phyloP scores from a whole-genome alignment of 2,797 vertebrate genomes.

The Chaetophractus vellerosus region DNA sequence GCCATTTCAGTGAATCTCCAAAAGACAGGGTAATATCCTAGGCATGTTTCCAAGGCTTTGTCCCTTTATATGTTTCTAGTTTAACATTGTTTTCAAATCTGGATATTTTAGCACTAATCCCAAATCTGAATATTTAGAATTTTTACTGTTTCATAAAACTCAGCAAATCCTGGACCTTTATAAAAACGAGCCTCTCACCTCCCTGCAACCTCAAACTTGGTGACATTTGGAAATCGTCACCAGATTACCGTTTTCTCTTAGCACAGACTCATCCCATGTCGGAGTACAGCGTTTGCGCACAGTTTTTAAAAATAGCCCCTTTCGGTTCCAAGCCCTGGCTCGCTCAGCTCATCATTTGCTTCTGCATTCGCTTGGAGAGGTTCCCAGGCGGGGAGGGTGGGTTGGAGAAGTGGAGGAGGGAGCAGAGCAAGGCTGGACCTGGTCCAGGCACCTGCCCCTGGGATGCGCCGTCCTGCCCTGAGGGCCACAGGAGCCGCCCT shows the following conservation, averaged over 20 bases:
- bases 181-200: rapidly evolving
- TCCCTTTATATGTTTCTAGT: not conserved
- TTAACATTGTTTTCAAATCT: not conserved
- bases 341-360: slow-evolving; percentile 25
- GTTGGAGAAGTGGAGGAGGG: not conserved
- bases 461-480: no score
- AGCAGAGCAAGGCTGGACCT: not conserved
- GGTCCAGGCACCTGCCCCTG: not conserved
- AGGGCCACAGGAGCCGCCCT: no score
- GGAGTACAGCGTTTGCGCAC: not conserved
- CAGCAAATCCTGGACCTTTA: not conserved
- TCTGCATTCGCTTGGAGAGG: slow-evolving; percentile 56
- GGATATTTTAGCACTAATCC: not conserved
- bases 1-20: not conserved
- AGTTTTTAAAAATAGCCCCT: slow-evolving; percentile 75
- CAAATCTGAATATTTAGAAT: not conserved
- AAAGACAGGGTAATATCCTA: not conserved
- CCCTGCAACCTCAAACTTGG: not conserved
- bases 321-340: slow-evolving; percentile 24
- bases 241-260: not conserved
- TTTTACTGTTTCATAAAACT: not conserved
- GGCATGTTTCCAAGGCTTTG: not conserved
- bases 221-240: not conserved
- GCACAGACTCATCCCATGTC: not conserved
- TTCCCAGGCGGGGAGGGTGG: slow-evolving; percentile 55